These are phyloP conservation scores for Pardalotus punctatus DNA, from an alignment of 2,113 vertebrate species.

Conservation along the genomic window DNA sequence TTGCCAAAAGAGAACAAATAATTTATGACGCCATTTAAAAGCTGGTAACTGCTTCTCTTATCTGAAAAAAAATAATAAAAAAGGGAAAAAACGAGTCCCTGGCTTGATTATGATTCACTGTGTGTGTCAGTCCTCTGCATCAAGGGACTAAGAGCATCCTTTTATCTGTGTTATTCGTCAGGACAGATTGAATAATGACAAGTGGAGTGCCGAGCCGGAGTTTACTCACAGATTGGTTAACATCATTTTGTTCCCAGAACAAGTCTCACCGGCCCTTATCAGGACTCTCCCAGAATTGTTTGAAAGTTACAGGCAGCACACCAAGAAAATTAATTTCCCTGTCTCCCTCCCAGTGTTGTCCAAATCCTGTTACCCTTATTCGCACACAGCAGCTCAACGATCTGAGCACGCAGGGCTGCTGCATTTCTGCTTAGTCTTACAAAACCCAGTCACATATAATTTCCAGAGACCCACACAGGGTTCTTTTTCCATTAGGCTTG, in stretches of 20 bases:
- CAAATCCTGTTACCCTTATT: slow-evolving; percentile 28
- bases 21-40: slow-evolving; percentile 29
- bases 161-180: slow-evolving; percentile 27
- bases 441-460: neutral
- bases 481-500: neutral
- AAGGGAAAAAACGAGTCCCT: neutral
- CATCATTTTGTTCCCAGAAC: slow-evolving; percentile 39
- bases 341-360: neutral
- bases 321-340: slow-evolving; percentile 38
- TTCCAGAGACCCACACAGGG: neutral
- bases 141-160: slow-evolving; percentile 2
- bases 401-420: neutral
- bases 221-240: slow-evolving; percentile 50
- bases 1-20: slow-evolving; percentile 41
- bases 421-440: slow-evolving; percentile 1
- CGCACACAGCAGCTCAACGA: neutral
- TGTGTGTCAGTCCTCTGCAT: neutral
- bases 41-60: neutral
- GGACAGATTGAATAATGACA: slow-evolving; percentile 37
- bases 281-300: slow-evolving; percentile 3
- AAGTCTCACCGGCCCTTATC: slow-evolving; percentile 48
- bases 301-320: slow-evolving; percentile 43
- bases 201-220: neutral
- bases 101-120: slow-evolving; percentile 24
- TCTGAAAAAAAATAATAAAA: slow-evolving; percentile 1